These are phyloP conservation scores for Vannuccia rotundouncinata DNA, from an alignment of 2,888 invertebrate genomes.

Conservation along the genomic window DNA sequence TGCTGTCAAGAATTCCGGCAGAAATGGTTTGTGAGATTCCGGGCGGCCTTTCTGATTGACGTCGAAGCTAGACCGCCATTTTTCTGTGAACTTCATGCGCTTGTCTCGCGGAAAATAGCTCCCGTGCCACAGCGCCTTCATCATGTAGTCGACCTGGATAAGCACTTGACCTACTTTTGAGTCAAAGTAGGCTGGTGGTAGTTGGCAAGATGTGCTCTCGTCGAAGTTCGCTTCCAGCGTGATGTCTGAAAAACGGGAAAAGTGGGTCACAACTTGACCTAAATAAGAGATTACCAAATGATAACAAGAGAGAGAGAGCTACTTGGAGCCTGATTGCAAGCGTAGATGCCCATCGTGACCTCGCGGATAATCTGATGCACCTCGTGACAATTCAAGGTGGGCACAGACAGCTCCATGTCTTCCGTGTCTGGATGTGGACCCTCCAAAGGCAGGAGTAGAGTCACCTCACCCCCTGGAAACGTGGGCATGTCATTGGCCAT, in stretches of 20 bases:
- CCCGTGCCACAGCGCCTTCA: conserved; percentile 57
- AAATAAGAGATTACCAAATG: too few species aligned
- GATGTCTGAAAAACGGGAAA: conserved; percentile 29
- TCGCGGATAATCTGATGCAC: conserved; percentile 55
- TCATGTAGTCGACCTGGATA: conserved; percentile 55
- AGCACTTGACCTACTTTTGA: conserved; percentile 53
- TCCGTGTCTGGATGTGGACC: too few species aligned
- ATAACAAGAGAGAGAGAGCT: too few species aligned
- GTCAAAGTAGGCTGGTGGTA: conserved; percentile 54
- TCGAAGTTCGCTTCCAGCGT: conserved; percentile 55
- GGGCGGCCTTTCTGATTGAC: conserved; percentile 50
- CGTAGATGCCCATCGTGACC: conserved; percentile 53
- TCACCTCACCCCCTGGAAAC: conserved; percentile 44
- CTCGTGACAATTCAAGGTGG: conserved; percentile 48
- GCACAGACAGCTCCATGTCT: too few species aligned
- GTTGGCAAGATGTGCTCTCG: conserved; percentile 51
- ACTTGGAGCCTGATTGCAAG: conserved; percentile 55
- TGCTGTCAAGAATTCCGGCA: conserved; percentile 51
- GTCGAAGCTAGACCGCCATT: conserved; percentile 53
- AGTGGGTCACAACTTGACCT: too few species aligned
- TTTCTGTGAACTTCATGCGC: conserved; percentile 53
- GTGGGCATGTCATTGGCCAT: conserved; percentile 47
- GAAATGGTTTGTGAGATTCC: conserved; percentile 52
- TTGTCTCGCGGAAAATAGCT: conserved; percentile 54
- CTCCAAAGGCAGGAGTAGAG: conserved; percentile 48